A percentile compares a stretch with the other conserved stretches of the same genome.
phyloP scores from a whole-genome alignment of 2,888 invertebrate genomes.

The Clusia tigrina region DNA sequence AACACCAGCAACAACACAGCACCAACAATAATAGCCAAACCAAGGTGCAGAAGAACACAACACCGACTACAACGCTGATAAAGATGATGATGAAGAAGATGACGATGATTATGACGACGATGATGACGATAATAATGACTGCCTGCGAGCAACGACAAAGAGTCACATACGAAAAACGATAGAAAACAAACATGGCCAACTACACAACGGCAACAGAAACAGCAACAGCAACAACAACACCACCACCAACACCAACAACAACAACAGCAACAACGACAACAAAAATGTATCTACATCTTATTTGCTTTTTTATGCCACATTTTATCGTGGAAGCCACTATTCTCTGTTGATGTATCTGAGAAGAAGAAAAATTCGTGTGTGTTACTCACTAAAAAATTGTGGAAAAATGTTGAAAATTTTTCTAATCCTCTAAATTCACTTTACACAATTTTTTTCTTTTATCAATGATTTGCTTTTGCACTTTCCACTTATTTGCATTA shows the following conservation, averaged over 20 bases:
- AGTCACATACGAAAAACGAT: conserved; percentile 37
- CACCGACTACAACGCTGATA: conserved; percentile 13
- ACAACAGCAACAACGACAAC: conserved; percentile 30
- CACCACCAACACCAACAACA: no score
- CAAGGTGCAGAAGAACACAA: conserved; percentile 19
- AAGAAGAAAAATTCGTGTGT: conserved; percentile 27
- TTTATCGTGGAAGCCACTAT: conserved; percentile 6
- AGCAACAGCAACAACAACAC: no score
- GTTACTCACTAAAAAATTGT: conserved; percentile 60
- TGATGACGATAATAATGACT: conserved; percentile 29
- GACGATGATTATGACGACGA: conserved; percentile 2
- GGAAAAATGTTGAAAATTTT: conserved; percentile 62
- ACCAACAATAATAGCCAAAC: no score
- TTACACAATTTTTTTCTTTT: conserved; percentile 37
- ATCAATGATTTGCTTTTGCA: conserved; percentile 21
- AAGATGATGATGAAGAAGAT: background rate
- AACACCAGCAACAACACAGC: conserved; percentile 30
- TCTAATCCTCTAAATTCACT: conserved; percentile 48
- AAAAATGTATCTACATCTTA: conserved; percentile 60
- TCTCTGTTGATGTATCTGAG: conserved; percentile 14
- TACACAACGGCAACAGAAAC: no score
- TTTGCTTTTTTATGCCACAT: conserved; percentile 43
- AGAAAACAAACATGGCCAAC: conserved; percentile 31
- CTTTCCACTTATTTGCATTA: conserved; percentile 24
- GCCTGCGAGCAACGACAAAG: conserved; percentile 20